Percentiles rank a stretch among this genome's conserved stretches.
Conservation (phyloP, 2,888 invertebrate genomes). For the Piscicola geometra region DNA sequence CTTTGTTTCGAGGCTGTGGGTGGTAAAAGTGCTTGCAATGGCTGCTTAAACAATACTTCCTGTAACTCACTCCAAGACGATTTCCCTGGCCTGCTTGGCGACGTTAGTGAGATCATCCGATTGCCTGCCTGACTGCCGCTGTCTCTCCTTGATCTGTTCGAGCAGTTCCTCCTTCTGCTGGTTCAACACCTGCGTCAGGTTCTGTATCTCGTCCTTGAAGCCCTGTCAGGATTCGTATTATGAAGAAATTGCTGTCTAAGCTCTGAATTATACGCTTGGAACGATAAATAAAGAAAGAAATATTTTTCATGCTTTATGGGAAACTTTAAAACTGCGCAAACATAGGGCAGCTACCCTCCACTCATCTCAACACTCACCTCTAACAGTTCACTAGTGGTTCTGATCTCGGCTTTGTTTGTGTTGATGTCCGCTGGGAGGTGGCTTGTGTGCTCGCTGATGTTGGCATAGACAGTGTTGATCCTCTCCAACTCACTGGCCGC, state of each 20-base stretch:
- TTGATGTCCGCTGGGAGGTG: neutral
- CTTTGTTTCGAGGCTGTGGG: neutral
- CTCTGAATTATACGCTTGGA: too few species aligned
- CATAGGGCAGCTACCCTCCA: too few species aligned
- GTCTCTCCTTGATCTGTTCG: neutral
- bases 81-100: conserved; percentile 20
- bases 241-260: too few species aligned
- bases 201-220: neutral
- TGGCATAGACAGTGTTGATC: neutral
- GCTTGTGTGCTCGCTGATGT: neutral
- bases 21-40: too few species aligned
- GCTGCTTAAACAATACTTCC: too few species aligned
- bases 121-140: conserved; percentile 10
- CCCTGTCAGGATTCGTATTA: too few species aligned
- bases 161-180: neutral
- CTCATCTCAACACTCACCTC: neutral
- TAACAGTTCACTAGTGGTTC: neutral
- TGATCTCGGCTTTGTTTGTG: neutral
- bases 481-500: conserved; percentile 3
- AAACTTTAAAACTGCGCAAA: too few species aligned
- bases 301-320: too few species aligned
- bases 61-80: neutral
- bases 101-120: conserved; percentile 13
- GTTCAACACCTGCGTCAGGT: neutral
- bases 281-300: too few species aligned